Conservation (phyloP, 2,888 invertebrate species). For the Pristionchus maxplancki region DNA sequence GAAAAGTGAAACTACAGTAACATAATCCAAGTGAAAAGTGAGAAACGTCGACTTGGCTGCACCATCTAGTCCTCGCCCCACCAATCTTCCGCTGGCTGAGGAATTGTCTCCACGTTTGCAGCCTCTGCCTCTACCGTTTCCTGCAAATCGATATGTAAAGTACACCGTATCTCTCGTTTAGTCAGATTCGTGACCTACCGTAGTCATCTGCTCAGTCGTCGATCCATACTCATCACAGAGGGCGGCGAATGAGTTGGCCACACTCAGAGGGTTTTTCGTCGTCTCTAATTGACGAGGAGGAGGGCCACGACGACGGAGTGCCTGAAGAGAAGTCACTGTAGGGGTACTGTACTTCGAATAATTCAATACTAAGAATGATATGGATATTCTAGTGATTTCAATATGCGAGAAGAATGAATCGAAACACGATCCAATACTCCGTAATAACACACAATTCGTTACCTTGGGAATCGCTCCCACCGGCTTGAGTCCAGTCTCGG, state of each 20-base stretch:
- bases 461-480: conserved; percentile 50
- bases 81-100: conserved; percentile 56
- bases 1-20: neutral
- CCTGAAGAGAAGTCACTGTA: conserved; percentile 3
- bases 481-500: conserved; percentile 39
- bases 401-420: too few species aligned
- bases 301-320: conserved; percentile 48
- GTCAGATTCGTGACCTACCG: conserved; percentile 25
- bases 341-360: neutral
- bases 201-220: conserved; percentile 12
- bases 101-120: neutral
- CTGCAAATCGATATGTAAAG: neutral
- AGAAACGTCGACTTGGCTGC: neutral
- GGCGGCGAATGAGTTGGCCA: conserved; percentile 45
- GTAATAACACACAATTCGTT: neutral
- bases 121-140: conserved; percentile 38
- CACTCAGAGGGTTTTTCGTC: neutral
- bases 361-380: too few species aligned
- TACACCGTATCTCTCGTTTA: neutral
- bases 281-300: conserved; percentile 41
- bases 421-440: neutral
- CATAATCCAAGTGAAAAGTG: neutral
- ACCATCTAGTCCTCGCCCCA: conserved; percentile 55
- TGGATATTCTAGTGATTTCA: too few species aligned
- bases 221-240: conserved; percentile 14